Percentiles rank a stretch among this genome's conserved stretches.
phyloP scores from a whole-genome alignment of 35 echinoderm and acorn worm species.

The Lytechinus pictus region DNA sequence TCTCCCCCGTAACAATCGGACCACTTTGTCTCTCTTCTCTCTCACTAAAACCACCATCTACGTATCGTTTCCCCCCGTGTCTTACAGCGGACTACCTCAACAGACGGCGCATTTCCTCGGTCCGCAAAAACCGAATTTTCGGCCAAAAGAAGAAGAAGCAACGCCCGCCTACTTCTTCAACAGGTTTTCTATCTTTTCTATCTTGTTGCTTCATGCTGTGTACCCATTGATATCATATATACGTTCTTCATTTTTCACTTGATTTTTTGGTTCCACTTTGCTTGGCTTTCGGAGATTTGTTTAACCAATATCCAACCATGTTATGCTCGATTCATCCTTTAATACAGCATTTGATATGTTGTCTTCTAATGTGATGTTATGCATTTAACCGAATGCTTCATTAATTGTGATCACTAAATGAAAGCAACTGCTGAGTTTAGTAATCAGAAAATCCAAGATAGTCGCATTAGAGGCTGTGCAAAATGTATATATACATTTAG shows the following conservation, averaged over 20 bases:
- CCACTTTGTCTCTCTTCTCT: neutral
- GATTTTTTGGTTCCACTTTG: neutral
- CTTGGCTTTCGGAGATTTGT: neutral
- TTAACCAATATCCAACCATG: neutral
- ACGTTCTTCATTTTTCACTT: neutral
- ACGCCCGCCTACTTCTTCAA: slow-evolving; percentile 24
- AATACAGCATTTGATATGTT: neutral
- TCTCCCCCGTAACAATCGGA: neutral
- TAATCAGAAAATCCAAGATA: neutral
- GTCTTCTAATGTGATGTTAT: neutral
- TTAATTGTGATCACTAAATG: neutral
- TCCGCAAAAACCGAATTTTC: slow-evolving; percentile 40
- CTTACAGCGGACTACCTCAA: slow-evolving; percentile 47
- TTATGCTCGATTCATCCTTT: neutral
- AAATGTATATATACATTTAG: neutral
- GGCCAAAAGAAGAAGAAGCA: slow-evolving; percentile 46
- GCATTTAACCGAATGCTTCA: neutral
- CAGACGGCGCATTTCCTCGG: slow-evolving; percentile 36
- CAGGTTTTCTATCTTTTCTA: slow-evolving; percentile 39
- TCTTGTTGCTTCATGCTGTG: slow-evolving; percentile 30
- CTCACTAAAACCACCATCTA: neutral
- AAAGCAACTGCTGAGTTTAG: neutral
- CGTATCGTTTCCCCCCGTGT: slow-evolving; percentile 16
- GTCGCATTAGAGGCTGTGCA: neutral
- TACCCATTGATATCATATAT: neutral